These are phyloP conservation scores for Parotia lawesii DNA, from an alignment of 2,113 vertebrate genomes.

Conservation along the genomic window DNA sequence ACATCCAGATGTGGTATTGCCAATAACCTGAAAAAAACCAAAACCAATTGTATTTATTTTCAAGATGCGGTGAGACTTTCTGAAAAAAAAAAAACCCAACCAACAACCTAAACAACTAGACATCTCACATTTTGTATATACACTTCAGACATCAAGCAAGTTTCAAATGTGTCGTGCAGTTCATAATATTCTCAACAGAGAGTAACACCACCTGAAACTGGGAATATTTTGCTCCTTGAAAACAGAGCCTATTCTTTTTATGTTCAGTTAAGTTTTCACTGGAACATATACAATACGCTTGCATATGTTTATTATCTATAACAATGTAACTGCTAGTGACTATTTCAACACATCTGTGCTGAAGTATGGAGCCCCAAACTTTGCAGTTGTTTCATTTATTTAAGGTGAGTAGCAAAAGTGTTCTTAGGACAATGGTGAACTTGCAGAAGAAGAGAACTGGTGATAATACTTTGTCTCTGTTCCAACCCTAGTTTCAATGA, in stretches of 20 bases:
- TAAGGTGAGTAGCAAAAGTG: neutral
- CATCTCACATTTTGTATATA: neutral
- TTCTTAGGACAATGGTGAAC: neutral
- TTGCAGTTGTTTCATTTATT: neutral
- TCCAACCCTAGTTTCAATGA: neutral
- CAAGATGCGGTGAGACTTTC: neutral
- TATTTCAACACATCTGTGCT: neutral
- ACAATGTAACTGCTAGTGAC: neutral
- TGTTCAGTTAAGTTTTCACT: neutral
- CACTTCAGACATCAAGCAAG: neutral
- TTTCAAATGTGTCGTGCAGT: neutral
- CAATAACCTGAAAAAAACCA: conserved; percentile 80
- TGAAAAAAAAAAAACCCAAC: neutral
- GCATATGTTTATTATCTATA: neutral
- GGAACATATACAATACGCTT: neutral
- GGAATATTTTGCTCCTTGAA: neutral
- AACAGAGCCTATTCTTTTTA: neutral
- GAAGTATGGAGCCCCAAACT: neutral
- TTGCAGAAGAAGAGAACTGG: neutral
- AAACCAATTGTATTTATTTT: neutral
- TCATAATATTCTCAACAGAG: neutral
- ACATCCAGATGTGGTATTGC: conserved; percentile 93
- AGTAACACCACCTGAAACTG: neutral
- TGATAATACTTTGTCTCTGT: neutral
- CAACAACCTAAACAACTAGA: neutral